Evolutionary conservation across 2,113 vertebrate species (phyloP).

Genomic region (Poicephalus meyeri): DNA sequence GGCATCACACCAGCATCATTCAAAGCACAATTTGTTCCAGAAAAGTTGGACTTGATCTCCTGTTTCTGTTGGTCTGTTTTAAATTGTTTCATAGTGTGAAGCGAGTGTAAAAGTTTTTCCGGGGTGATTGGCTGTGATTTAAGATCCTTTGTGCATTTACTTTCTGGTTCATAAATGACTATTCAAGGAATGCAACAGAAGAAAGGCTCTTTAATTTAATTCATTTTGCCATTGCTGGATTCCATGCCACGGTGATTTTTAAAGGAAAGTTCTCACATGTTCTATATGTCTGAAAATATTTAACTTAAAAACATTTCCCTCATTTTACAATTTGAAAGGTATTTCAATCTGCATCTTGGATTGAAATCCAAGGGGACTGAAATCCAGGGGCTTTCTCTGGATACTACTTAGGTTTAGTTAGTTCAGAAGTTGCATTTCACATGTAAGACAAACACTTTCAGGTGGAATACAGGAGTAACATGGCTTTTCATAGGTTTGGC

Average conservation of each 20-base stretch:
- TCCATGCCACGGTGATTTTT: neutral
- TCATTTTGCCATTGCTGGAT: neutral
- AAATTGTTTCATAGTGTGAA: neutral
- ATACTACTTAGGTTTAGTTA: neutral
- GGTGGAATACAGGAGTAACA: neutral
- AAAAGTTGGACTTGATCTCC: neutral
- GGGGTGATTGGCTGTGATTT: neutral
- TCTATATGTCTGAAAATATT: neutral
- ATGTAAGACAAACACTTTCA: neutral
- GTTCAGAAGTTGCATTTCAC: neutral
- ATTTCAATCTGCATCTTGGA: neutral
- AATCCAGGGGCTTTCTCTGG: neutral
- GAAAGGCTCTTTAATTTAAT: neutral
- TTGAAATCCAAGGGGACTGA: no score
- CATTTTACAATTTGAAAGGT: neutral
- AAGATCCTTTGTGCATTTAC: neutral
- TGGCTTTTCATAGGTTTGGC: neutral
- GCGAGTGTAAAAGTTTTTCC: neutral
- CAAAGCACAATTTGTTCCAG: constrained; percentile 34
- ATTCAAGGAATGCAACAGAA: neutral
- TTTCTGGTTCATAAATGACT: neutral
- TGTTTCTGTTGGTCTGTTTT: neutral
- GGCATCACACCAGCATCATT: neutral
- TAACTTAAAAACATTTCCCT: neutral
- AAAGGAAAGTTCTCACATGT: neutral